A percentile compares a stretch with the other conserved stretches of the same genome.
phyloP scores from a whole-genome alignment of 2,113 vertebrate species.

The Dipodomys spectabilis region DNA sequence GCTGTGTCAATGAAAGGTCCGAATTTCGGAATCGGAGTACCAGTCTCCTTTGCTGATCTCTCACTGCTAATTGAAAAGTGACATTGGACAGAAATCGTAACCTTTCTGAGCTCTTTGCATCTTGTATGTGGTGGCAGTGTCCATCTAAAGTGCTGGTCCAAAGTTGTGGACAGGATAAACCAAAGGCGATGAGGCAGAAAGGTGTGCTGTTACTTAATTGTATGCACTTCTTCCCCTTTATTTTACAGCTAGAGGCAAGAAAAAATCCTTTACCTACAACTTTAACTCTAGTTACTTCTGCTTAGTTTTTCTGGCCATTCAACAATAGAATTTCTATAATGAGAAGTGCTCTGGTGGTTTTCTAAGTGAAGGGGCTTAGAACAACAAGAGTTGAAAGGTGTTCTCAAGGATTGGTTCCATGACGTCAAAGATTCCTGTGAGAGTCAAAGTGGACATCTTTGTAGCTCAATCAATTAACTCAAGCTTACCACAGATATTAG shows the following conservation, averaged over 20 bases:
- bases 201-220: neutral
- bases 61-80: neutral
- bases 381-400: neutral
- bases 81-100: neutral
- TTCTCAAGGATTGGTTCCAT: neutral
- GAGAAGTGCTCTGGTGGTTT: neutral
- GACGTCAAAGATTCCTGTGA: conserved; percentile 1
- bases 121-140: neutral
- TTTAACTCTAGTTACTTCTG: conserved; percentile 11
- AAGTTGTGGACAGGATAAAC: neutral
- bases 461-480: neutral
- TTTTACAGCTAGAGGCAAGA: conserved; percentile 38
- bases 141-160: neutral
- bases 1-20: neutral
- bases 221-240: neutral
- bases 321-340: conserved; percentile 9
- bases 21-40: neutral
- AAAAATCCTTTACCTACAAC: neutral
- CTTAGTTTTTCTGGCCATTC: neutral
- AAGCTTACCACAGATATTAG: neutral
- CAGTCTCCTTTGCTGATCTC: neutral
- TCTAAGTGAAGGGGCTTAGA: neutral
- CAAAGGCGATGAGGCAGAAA: neutral
- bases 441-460: neutral
- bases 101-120: neutral